These are phyloP conservation scores for Schizaphis graminum DNA, from an alignment of 2,888 invertebrate species.

Conservation along the genomic window DNA sequence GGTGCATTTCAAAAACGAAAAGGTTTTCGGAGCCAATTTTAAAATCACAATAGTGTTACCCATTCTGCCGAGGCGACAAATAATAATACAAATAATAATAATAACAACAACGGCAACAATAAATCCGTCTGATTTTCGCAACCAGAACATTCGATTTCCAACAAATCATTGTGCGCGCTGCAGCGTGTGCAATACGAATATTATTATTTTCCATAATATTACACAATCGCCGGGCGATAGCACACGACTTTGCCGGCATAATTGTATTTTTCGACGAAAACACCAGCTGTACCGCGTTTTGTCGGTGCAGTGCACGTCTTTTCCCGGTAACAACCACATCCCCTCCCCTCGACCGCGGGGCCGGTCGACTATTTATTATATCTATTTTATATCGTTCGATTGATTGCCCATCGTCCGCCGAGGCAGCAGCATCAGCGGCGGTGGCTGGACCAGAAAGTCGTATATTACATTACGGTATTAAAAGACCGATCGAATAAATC, in stretches of 20 bases:
- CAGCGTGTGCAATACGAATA: background rate
- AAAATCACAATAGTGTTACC: background rate
- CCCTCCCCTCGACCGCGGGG: background rate
- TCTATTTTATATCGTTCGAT: background rate
- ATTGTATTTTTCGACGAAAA: conserved; percentile 11
- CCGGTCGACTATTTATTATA: background rate
- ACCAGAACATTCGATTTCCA: background rate
- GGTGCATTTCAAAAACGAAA: background rate
- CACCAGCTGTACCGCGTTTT: conserved; percentile 3
- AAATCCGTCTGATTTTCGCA: conserved; percentile 5
- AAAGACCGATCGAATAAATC: background rate
- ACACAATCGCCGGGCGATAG: background rate
- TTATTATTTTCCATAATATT: conserved; percentile 7
- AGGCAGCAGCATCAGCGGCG: no score
- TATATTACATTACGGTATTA: background rate
- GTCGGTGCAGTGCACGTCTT: conserved; percentile 29
- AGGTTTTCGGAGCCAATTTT: background rate
- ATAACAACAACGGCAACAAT: background rate
- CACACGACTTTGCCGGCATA: background rate
- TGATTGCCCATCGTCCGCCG: background rate
- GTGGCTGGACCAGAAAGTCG: background rate
- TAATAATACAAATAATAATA: background rate
- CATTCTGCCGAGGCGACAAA: background rate
- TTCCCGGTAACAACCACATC: background rate
- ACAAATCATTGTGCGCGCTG: background rate